Percentiles rank a stretch among this genome's conserved stretches.
Evolutionary conservation across 2,797 vertebrate species (phyloP).

Genomic region (Sebastes variabilis): DNA sequence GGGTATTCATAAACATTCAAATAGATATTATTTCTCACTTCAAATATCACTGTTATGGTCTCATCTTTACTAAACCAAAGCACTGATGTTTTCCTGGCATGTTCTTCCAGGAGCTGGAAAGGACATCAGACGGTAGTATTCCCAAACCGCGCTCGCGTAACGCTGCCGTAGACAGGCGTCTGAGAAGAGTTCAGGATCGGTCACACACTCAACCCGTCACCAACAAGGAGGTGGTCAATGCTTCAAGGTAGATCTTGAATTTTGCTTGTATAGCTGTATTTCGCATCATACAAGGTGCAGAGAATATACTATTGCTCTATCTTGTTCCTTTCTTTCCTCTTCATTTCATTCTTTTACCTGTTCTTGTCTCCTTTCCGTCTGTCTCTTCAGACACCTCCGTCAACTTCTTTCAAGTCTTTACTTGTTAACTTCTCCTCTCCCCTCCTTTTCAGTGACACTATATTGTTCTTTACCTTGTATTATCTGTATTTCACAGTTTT

Average conservation of each 20-base stretch:
- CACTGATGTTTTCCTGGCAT: background rate
- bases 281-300: background rate
- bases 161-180: conserved; percentile 88
- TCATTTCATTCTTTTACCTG: background rate
- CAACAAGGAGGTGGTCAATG: conserved; percentile 91
- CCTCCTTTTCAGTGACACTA: background rate
- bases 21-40: background rate
- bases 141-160: conserved; percentile 91
- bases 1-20: background rate
- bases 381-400: background rate
- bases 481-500: background rate
- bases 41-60: background rate
- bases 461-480: background rate
- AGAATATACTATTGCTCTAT: background rate
- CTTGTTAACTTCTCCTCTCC: background rate
- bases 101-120: conserved; percentile 91
- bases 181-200: conserved; percentile 91
- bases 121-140: conserved; percentile 84
- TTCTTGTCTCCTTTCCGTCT: background rate
- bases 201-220: conserved; percentile 95
- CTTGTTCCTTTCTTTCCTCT: background rate
- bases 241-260: conserved; percentile 85
- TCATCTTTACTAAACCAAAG: background rate
- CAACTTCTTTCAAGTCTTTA: background rate
- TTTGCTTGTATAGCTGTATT: background rate